phyloP scores from a whole-genome alignment of 2,888 invertebrate genomes.

The Xanthia icteritia region DNA sequence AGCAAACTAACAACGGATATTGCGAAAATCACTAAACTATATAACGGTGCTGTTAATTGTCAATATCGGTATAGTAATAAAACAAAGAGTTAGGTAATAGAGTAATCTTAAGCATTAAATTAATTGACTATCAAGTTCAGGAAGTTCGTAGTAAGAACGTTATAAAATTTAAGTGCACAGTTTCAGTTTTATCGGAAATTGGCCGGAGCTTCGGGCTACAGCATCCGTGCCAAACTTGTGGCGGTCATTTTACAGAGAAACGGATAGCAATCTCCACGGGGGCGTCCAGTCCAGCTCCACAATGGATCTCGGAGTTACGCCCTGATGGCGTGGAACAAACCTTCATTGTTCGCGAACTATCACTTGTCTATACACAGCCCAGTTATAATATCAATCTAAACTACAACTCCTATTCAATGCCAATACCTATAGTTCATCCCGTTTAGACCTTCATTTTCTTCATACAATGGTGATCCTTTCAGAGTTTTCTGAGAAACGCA shows the following conservation, averaged over 20 bases:
- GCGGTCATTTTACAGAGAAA: conserved; percentile 54
- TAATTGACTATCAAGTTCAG: conserved; percentile 40
- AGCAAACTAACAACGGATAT: conserved; percentile 45
- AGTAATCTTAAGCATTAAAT: conserved; percentile 32
- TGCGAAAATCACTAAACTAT: conserved; percentile 29
- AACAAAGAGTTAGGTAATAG: conserved; percentile 28
- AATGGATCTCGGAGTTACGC: conserved; percentile 60
- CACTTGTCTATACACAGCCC: conserved; percentile 29
- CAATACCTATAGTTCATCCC: conserved; percentile 1
- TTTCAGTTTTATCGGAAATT: conserved; percentile 61
- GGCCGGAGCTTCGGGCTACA: conserved; percentile 40
- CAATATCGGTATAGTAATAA: conserved; percentile 27
- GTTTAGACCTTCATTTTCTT: conserved; percentile 10
- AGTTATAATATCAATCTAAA: conserved; percentile 42
- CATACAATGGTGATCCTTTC: background rate
- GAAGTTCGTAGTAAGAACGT: conserved; percentile 16
- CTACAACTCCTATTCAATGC: background rate
- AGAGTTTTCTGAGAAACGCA: conserved; percentile 33
- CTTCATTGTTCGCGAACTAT: conserved; percentile 63
- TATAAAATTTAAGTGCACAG: conserved; percentile 55
- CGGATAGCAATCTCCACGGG: conserved; percentile 59
- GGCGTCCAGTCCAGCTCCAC: conserved; percentile 60
- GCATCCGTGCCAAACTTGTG: conserved; percentile 49
- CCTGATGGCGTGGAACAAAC: conserved; percentile 60
- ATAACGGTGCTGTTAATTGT: conserved; percentile 28